These are phyloP conservation scores for Calliphora vicina DNA, from an alignment of 1,140 invertebrate genomes.

Conservation along the genomic window DNA sequence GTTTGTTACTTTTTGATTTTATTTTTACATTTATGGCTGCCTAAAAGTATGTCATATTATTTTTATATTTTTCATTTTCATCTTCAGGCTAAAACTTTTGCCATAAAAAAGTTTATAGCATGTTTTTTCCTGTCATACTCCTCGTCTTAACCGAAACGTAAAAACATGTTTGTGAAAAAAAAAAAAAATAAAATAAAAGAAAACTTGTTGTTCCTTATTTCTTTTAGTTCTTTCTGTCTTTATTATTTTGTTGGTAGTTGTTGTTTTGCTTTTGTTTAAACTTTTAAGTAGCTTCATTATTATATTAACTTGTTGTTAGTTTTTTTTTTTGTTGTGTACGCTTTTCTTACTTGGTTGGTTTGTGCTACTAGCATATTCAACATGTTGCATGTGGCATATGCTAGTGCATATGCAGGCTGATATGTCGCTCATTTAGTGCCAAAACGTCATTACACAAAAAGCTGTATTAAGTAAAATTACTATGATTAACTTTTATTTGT, in stretches of 20 bases:
- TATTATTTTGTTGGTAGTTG: neutral
- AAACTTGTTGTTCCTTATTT: neutral
- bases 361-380: neutral
- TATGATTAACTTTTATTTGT: too few relatives aligned
- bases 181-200: neutral
- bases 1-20: neutral
- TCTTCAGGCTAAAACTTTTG: neutral
- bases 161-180: neutral
- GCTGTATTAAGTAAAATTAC: too few relatives aligned
- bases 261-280: neutral
- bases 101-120: neutral
- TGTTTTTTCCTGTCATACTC: neutral
- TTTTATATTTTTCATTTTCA: neutral
- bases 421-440: too few relatives aligned
- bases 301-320: neutral
- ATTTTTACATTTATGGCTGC: neutral
- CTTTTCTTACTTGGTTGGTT: neutral
- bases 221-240: neutral
- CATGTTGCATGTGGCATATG: neutral
- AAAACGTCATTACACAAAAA: too few relatives aligned
- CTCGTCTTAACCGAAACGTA: neutral
- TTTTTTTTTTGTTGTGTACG: neutral
- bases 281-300: conserved; percentile 2
- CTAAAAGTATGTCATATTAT: conserved; percentile 7
- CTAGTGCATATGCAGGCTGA: too few relatives aligned